phyloP scores from a whole-genome alignment of 2,113 vertebrate genomes.

The Aegithalos caudatus region DNA sequence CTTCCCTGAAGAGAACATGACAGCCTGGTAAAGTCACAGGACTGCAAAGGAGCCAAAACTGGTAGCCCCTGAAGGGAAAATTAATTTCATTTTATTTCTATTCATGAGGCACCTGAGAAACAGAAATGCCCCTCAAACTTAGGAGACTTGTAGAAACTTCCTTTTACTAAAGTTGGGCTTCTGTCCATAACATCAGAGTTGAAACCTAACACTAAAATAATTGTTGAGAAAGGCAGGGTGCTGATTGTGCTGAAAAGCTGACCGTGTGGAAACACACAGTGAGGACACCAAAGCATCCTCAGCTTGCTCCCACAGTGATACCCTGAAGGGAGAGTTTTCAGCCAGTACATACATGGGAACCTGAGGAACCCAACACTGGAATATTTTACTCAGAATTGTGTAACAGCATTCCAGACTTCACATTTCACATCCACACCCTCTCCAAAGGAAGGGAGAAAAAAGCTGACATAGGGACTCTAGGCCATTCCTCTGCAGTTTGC shows the following conservation, averaged over 20 bases:
- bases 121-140: not conserved
- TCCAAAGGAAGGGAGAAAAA: not conserved
- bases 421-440: constrained; percentile 15
- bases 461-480: not conserved
- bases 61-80: not conserved
- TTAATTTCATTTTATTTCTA: not conserved
- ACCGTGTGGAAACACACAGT: not conserved
- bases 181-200: not conserved
- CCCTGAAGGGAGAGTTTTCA: not conserved
- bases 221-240: not conserved
- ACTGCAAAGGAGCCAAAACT: not conserved
- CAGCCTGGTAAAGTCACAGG: not conserved
- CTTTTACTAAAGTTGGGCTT: not conserved
- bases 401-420: not conserved
- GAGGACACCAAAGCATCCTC: not conserved
- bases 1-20: not conserved
- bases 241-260: not conserved
- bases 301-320: not conserved
- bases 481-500: not conserved
- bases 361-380: not conserved
- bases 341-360: not conserved
- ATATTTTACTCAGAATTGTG: not conserved
- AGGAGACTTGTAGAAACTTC: not conserved
- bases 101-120: not conserved
- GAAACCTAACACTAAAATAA: not conserved